A percentile compares a stretch with the other conserved stretches of the same genome.
phyloP scores from a whole-genome alignment of 2,113 vertebrate genomes.

The Mixornis gularis region DNA sequence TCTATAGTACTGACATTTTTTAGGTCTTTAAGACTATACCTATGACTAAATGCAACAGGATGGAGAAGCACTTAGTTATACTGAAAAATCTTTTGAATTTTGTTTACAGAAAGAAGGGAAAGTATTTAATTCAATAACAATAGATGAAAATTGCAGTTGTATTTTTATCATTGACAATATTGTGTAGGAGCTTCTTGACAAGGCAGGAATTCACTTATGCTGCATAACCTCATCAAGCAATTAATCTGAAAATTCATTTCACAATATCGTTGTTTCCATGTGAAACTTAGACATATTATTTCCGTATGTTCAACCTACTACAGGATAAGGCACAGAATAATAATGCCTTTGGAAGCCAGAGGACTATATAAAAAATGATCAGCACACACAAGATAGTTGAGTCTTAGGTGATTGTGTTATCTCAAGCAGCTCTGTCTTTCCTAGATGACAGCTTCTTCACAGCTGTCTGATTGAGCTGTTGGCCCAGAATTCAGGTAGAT shows the following conservation, averaged over 20 bases:
- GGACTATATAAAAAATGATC: neutral
- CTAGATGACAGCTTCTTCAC: neutral
- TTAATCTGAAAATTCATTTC: neutral
- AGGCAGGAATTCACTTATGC: neutral
- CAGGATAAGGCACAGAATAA: neutral
- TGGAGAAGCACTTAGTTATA: neutral
- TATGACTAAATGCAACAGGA: neutral
- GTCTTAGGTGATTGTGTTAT: neutral
- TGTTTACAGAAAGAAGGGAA: neutral
- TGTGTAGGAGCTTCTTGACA: neutral
- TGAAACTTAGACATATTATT: neutral
- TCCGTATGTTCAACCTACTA: neutral
- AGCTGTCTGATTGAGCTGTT: neutral
- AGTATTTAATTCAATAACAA: neutral
- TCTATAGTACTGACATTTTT: neutral
- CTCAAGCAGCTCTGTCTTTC: neutral
- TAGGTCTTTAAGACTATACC: neutral
- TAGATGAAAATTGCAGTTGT: neutral
- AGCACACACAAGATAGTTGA: neutral
- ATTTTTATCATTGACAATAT: neutral
- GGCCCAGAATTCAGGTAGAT: neutral
- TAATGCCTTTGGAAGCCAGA: neutral
- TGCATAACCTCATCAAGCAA: neutral
- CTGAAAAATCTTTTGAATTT: neutral
- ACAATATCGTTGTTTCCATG: neutral